A percentile compares a stretch with the other conserved stretches of the same genome.
These are phyloP conservation scores for Anolis apletophallus DNA, from an alignment of 2,797 vertebrate species.

Conservation along the genomic window DNA sequence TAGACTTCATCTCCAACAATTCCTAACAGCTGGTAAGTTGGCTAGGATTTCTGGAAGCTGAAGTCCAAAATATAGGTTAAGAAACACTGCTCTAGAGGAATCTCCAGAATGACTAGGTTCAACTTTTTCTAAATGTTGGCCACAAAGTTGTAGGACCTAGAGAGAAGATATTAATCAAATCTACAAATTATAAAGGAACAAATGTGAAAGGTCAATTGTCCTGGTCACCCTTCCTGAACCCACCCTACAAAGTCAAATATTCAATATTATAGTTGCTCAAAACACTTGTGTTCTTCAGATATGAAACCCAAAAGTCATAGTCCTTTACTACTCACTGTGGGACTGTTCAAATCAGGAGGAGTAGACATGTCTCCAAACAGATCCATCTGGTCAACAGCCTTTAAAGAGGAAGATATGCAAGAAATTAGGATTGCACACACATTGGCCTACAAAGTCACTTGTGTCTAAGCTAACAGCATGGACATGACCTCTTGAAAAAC, in stretches of 20 bases:
- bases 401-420: constrained; percentile 69
- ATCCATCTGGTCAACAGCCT: constrained; percentile 91
- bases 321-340: constrained; percentile 86
- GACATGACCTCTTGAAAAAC: not conserved
- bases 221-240: not conserved
- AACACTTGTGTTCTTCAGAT: not conserved
- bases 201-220: too few species aligned
- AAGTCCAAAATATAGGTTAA: too few species aligned
- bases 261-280: not conserved
- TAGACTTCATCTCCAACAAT: too few species aligned
- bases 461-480: not conserved
- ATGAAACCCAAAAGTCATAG: not conserved
- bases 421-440: constrained; percentile 10
- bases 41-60: too few species aligned
- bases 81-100: too few species aligned
- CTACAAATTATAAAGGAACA: too few species aligned
- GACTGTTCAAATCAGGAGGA: constrained; percentile 90
- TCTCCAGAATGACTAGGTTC: too few species aligned
- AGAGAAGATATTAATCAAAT: too few species aligned
- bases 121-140: too few species aligned
- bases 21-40: too few species aligned
- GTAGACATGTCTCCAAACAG: constrained; percentile 98
- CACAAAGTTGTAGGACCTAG: too few species aligned
- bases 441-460: not conserved
- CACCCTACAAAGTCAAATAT: not conserved